Evolutionary conservation across 2,797 vertebrate species (phyloP), one percentile per base, ranked within the genome.

Genomic region (Botia kubotai): DNA sequence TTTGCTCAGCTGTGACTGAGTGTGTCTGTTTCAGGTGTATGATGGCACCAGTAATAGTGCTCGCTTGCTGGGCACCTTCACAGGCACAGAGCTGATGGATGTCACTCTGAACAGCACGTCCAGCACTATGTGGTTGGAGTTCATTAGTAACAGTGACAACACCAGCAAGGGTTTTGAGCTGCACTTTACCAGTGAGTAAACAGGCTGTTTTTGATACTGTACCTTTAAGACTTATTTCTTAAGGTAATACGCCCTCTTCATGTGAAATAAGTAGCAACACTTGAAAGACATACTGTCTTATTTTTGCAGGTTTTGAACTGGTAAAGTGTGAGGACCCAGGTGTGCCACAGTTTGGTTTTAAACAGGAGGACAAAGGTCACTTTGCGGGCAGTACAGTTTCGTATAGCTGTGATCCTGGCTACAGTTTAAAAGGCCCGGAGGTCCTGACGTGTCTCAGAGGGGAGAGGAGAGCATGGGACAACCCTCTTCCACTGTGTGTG

Each of bases 301-400:
- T 43, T 73, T 46, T 55, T 77, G 13, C 91, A 99, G 98, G 98
- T 89, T 99, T 99, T 81, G 97, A 99, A 77, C 92, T 99, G 87
- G 96, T 99, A 85, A 97, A 95, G 86, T 99, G 98, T 4, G 98
- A 99, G 85, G 98, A 99, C 85, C 98, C 98, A 0, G 97, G 98
- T 16, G 87, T 95, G 21, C 98, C 98, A 0, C 95, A 95, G 91
- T 99, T 98, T 14, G 98, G 98, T 48, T 98, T 96, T 91, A 98
- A 97, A 90, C 93, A 93, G 14, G 96, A 95, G 0, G 98, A 99
- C 10, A 97, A 96, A 87, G 98, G 98, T 33, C 97, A 99, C 86
- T 98, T 98, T 43, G 97, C 98, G 1, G 98, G 98, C 73, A 99
- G 97, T 90, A 95, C 92, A 0, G 97, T 99, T 85, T 95, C 95